Evolutionary conservation across 2,797 vertebrate species (phyloP).

Genomic region (Lutra lutra): DNA sequence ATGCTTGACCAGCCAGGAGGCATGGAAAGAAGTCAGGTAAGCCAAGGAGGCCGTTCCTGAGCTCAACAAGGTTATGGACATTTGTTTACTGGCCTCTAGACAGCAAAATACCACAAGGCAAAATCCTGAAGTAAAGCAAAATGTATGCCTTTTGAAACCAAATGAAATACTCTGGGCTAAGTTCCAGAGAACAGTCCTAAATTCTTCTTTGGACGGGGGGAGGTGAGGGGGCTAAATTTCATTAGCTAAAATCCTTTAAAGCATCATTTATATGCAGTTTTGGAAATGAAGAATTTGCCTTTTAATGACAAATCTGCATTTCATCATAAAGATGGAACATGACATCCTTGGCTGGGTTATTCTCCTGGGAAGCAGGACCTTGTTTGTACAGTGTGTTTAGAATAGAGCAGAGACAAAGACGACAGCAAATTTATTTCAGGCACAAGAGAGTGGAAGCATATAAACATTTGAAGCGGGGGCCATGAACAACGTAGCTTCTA

Average conservation of each 20-base stretch:
- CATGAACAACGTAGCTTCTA: not conserved
- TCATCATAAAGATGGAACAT: constrained; percentile 72
- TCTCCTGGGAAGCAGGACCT: constrained; percentile 56
- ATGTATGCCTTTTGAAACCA: not conserved
- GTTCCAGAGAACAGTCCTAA: constrained; percentile 44
- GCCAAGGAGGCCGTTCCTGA: not conserved
- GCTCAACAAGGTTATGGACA: not conserved
- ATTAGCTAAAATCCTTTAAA: constrained; percentile 63
- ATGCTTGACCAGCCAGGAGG: not conserved
- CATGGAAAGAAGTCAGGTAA: not conserved
- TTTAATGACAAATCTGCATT: constrained; percentile 76
- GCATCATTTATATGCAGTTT: constrained; percentile 62
- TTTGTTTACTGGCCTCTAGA: not conserved
- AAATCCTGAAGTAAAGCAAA: constrained; percentile 47
- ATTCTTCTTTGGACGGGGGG: not conserved
- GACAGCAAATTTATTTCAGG: constrained; percentile 38
- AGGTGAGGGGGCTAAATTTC: constrained; percentile 14
- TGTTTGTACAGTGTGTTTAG: constrained; percentile 57
- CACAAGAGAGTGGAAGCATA: not conserved
- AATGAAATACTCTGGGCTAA: constrained; percentile 54
- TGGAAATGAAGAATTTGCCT: constrained; percentile 62
- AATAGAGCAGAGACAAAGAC: constrained; percentile 48
- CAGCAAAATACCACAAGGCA: not conserved
- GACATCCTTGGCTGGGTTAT: constrained; percentile 58
- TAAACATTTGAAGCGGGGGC: not conserved